These are phyloP conservation scores for Fratercula arctica DNA, from an alignment of 2,797 vertebrate species.

Conservation along the genomic window DNA sequence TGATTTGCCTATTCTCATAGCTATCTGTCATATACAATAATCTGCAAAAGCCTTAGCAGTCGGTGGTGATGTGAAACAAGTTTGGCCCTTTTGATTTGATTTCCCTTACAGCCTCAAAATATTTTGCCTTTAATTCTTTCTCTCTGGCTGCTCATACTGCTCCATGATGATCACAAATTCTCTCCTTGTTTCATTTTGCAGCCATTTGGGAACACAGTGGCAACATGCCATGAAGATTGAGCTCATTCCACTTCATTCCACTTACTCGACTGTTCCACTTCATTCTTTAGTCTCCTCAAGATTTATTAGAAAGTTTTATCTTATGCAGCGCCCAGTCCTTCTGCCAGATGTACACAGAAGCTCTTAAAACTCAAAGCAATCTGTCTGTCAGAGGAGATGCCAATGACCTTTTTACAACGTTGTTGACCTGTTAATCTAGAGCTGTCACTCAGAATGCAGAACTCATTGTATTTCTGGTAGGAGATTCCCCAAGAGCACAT, in stretches of 20 bases:
- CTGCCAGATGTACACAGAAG: neutral
- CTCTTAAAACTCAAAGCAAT: constrained; percentile 18
- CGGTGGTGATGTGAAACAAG: neutral
- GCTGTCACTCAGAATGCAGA: neutral
- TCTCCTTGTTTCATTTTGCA: neutral
- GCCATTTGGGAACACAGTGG: neutral
- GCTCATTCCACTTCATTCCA: constrained; percentile 8
- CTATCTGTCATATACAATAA: neutral
- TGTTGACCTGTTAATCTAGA: constrained; percentile 34
- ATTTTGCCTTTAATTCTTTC: constrained; percentile 20
- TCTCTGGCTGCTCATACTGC: neutral
- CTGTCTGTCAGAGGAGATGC: neutral
- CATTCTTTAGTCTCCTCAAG: constrained; percentile 16
- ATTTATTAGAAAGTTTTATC: constrained; percentile 43
- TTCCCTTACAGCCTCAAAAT: neutral
- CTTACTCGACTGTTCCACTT: neutral
- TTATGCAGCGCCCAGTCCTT: neutral
- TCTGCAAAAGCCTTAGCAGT: neutral
- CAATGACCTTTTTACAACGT: neutral
- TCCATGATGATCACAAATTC: neutral
- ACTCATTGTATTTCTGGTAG: neutral
- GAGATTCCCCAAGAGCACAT: neutral
- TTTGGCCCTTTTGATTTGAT: constrained; percentile 12
- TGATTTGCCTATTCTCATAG: neutral
- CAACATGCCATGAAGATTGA: neutral